phyloP scores from a whole-genome alignment of 2,797 vertebrate genomes.

The Hafferia zeledoni region DNA sequence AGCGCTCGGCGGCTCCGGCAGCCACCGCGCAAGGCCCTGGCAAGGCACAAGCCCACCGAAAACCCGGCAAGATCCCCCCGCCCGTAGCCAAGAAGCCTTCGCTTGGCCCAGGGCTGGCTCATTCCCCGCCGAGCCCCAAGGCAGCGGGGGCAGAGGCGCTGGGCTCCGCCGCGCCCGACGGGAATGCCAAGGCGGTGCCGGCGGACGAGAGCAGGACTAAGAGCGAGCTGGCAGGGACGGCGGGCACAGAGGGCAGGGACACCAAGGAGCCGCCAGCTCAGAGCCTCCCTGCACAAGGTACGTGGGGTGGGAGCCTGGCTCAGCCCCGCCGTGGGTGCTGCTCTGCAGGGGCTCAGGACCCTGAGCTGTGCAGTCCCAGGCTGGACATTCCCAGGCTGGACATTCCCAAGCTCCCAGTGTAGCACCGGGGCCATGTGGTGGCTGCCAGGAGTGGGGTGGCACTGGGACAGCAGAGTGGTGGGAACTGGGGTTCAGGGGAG shows the following conservation, averaged over 20 bases:
- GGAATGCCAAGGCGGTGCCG: constrained; percentile 7
- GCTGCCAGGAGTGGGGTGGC: background rate
- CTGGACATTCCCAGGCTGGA: background rate
- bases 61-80: constrained; percentile 85
- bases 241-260: background rate
- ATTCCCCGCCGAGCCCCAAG: constrained; percentile 27
- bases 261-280: constrained; percentile 67
- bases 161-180: background rate
- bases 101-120: constrained; percentile 28
- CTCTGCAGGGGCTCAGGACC: background rate
- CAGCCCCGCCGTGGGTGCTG: fast-evolving
- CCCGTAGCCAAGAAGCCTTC: constrained; percentile 92
- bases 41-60: constrained; percentile 69
- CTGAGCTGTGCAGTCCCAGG: fast-evolving
- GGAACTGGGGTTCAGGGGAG: fast-evolving
- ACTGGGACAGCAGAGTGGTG: fast-evolving
- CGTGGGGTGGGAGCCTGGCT: fast-evolving
- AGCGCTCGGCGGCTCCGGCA: constrained; percentile 30
- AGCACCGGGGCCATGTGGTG: fast-evolving
- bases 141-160: background rate
- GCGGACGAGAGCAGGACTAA: constrained; percentile 66
- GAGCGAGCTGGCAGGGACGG: constrained; percentile 52
- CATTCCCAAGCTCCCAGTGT: fast-evolving
- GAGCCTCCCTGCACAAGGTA: constrained; percentile 74
- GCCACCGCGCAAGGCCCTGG: background rate